phyloP scores from a whole-genome alignment of 2,797 vertebrate species.

The Sebastes melanostomus region DNA sequence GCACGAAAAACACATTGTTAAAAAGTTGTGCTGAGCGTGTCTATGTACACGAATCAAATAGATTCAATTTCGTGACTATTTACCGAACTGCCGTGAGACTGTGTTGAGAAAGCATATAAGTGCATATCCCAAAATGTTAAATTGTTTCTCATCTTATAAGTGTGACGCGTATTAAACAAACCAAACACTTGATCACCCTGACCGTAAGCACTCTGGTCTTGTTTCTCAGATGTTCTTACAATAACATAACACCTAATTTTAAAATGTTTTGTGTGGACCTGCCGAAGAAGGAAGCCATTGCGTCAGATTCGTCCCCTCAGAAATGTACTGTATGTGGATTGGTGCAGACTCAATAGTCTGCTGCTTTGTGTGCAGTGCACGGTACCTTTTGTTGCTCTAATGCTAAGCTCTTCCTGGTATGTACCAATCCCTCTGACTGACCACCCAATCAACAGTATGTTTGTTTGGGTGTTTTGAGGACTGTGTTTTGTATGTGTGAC shows the following conservation, averaged over 20 bases:
- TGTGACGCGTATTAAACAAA: too few relatives aligned
- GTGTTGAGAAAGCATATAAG: too few relatives aligned
- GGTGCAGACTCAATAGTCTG: not conserved
- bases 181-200: too few relatives aligned
- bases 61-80: too few relatives aligned
- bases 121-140: too few relatives aligned
- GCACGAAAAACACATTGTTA: too few relatives aligned
- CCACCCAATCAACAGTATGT: conserved; percentile 28
- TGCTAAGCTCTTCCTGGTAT: conserved; percentile 35
- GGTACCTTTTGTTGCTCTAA: conserved; percentile 8
- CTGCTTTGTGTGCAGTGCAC: not conserved
- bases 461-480: conserved; percentile 40
- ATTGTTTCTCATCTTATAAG: too few relatives aligned
- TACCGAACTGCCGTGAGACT: too few relatives aligned
- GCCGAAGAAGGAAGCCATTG: not conserved
- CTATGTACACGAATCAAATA: too few relatives aligned
- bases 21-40: too few relatives aligned
- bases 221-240: not conserved
- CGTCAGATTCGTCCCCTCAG: not conserved
- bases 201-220: too few relatives aligned
- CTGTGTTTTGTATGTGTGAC: conserved; percentile 1
- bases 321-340: not conserved
- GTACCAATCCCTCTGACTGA: conserved; percentile 9
- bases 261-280: not conserved
- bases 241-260: not conserved